Evolutionary conservation across 2,888 invertebrate genomes (phyloP).

Genomic region (Catocala nupta): DNA sequence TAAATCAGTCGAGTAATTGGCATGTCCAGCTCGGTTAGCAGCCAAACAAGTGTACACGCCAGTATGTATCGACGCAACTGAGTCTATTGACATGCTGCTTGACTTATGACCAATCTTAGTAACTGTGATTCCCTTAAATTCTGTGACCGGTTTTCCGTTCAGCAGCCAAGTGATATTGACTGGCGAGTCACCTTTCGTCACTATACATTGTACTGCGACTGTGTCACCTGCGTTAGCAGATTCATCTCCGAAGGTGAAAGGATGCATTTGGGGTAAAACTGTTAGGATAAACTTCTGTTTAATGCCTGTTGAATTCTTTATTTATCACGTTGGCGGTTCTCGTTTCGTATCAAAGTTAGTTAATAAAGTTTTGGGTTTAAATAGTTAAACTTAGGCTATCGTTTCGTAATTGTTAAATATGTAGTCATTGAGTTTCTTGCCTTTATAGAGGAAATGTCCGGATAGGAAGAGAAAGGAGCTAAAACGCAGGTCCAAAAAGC

Average conservation of each 20-base stretch:
- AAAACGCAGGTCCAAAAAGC: background rate
- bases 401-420: too few species aligned
- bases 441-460: too few species aligned
- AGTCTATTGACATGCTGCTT: constrained; percentile 91
- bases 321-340: too few species aligned
- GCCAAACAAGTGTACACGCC: constrained; percentile 86
- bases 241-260: constrained; percentile 92
- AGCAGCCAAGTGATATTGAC: constrained; percentile 92
- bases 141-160: constrained; percentile 87
- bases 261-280: constrained; percentile 92
- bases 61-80: constrained; percentile 90
- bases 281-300: constrained; percentile 35
- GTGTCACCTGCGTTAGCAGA: constrained; percentile 92
- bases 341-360: too few species aligned
- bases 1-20: constrained; percentile 78
- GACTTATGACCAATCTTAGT: constrained; percentile 88
- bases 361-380: too few species aligned
- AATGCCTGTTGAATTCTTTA: background rate
- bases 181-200: constrained; percentile 92
- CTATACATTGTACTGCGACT: constrained; percentile 91
- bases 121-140: constrained; percentile 84
- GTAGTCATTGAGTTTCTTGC: too few species aligned
- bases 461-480: background rate
- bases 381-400: too few species aligned
- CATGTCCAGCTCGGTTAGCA: constrained; percentile 16